Conservation (phyloP, 2,797 vertebrate species). For the Phaenicophaeus curvirostris region DNA sequence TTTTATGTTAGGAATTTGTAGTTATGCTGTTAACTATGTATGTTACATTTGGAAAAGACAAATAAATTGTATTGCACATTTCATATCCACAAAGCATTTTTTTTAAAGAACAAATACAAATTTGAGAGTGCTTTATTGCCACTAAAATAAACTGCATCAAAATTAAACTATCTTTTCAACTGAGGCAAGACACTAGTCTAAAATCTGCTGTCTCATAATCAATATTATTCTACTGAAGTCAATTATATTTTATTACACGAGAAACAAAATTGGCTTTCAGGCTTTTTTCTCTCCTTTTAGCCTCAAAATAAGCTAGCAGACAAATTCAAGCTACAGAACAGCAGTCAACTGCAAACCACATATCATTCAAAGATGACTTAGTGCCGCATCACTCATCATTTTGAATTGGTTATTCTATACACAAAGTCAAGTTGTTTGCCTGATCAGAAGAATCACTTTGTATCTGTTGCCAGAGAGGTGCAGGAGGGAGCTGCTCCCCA, state of each 20-base stretch:
- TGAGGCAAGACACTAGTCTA: not conserved
- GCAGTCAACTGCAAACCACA: not conserved
- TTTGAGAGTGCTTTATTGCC: not conserved
- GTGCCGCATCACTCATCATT: not conserved
- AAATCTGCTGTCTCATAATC: not conserved
- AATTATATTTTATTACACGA: not conserved
- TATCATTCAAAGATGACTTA: not conserved
- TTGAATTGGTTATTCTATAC: not conserved
- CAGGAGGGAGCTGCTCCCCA: not conserved
- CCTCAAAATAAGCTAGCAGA: not conserved
- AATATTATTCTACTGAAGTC: not conserved
- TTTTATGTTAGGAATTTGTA: not conserved
- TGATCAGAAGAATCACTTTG: not conserved
- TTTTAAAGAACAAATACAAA: not conserved
- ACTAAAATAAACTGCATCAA: not conserved
- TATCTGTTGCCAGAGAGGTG: fast-evolving
- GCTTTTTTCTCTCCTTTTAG: not conserved
- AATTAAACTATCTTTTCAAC: not conserved
- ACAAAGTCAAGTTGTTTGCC: not conserved
- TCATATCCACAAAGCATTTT: not conserved
- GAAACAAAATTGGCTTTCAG: not conserved
- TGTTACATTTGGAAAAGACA: not conserved
- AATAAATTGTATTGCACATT: not conserved
- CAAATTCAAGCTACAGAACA: not conserved
- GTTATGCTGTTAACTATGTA: not conserved